Evolutionary conservation across 2,113 vertebrate species (phyloP).

Genomic region (Felis chaus): DNA sequence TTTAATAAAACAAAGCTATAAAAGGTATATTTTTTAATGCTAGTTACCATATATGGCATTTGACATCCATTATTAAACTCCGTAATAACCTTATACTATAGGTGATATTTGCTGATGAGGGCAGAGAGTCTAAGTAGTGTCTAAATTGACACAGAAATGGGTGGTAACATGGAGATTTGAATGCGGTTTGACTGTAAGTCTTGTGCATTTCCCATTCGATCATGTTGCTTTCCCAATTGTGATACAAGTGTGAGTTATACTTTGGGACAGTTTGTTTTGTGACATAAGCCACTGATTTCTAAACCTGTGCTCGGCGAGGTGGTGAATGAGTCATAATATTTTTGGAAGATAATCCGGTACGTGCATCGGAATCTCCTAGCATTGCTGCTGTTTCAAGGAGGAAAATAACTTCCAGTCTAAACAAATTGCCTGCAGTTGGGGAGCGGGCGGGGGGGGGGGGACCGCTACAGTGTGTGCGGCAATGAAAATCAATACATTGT

Average conservation of each 20-base stretch:
- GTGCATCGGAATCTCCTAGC: neutral
- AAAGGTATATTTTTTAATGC: neutral
- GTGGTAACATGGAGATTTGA: neutral
- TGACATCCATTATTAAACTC: neutral
- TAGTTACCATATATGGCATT: neutral
- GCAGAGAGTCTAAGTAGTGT: neutral
- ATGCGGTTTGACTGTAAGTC: neutral
- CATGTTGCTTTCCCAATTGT: neutral
- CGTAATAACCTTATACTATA: neutral
- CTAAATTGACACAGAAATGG: neutral
- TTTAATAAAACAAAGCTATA: conserved; percentile 35
- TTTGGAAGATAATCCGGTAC: neutral
- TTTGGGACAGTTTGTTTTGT: conserved; percentile 32
- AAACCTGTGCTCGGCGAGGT: neutral
- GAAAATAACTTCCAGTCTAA: neutral
- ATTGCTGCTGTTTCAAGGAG: conserved; percentile 49
- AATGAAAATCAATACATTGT: conserved; percentile 31
- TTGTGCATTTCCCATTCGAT: neutral
- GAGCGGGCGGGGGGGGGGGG: neutral
- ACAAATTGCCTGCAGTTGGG: neutral
- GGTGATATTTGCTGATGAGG: neutral
- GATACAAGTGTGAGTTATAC: neutral
- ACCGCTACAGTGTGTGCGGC: neutral
- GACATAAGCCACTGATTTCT: conserved; percentile 15
- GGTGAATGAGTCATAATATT: conserved; percentile 15